These are phyloP conservation scores for Drosophila recens DNA, from an alignment of 2,888 invertebrate species.

Conservation along the genomic window DNA sequence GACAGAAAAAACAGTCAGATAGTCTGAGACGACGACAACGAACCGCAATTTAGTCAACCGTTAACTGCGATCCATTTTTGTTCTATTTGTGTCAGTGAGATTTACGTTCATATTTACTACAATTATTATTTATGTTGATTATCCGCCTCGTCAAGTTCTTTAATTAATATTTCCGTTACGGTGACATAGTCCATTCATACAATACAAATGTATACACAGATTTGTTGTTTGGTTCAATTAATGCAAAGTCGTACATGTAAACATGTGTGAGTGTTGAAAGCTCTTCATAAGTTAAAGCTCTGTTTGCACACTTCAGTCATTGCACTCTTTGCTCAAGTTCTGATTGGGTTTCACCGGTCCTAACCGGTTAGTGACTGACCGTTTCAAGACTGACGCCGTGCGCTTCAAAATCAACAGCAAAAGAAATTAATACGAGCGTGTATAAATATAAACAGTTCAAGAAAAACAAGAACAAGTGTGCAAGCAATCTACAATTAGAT, in stretches of 20 bases:
- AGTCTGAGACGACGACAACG: conserved; percentile 21
- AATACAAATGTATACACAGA: conserved; percentile 12
- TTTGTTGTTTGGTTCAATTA: conserved; percentile 54
- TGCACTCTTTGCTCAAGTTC: conserved; percentile 63
- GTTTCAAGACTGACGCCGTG: conserved; percentile 44
- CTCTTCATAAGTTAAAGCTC: conserved; percentile 45
- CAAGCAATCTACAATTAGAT: background rate
- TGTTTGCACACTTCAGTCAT: conserved; percentile 54
- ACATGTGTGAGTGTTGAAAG: conserved; percentile 13
- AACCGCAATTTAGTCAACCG: conserved; percentile 55
- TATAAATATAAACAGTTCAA: conserved; percentile 36
- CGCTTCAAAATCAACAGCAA: conserved; percentile 23
- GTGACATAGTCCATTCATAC: conserved; percentile 17
- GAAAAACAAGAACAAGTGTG: conserved; percentile 16
- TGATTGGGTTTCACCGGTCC: conserved; percentile 48
- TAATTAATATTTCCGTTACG: conserved; percentile 71
- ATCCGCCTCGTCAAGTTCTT: conserved; percentile 50
- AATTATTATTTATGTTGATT: conserved; percentile 55
- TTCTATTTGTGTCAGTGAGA: conserved; percentile 56
- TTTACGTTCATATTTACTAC: conserved; percentile 11
- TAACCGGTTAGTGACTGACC: conserved; percentile 61
- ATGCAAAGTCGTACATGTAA: conserved; percentile 17
- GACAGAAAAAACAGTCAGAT: background rate
- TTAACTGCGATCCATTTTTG: conserved; percentile 64
- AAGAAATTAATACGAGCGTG: conserved; percentile 29